Evolutionary conservation across 2,888 invertebrate species (phyloP).

Genomic region (Lamproptera curius): DNA sequence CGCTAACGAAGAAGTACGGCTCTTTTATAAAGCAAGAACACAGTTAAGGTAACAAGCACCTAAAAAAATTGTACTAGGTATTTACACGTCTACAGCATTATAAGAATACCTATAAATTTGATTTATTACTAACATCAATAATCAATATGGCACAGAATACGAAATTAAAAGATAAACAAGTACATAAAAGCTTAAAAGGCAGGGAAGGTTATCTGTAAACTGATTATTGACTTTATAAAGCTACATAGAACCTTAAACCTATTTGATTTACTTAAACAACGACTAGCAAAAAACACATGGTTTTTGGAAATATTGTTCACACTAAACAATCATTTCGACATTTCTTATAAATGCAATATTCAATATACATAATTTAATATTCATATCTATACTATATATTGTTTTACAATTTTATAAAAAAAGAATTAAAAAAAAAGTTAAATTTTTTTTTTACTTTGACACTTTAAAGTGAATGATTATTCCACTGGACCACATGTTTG

Average conservation of each 20-base stretch:
- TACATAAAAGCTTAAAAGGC: constrained; percentile 20
- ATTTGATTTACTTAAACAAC: constrained; percentile 41
- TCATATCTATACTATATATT: constrained; percentile 42
- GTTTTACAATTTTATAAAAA: too few relatives aligned
- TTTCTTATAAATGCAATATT: too few relatives aligned
- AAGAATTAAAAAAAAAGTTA: constrained; percentile 29
- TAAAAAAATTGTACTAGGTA: constrained; percentile 18
- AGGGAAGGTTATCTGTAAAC: constrained; percentile 15
- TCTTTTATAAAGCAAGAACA: constrained; percentile 3
- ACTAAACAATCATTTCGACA: too few relatives aligned
- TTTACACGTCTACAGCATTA: constrained; percentile 11
- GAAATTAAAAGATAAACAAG: constrained; percentile 24
- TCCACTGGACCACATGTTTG: too few relatives aligned
- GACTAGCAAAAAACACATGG: constrained; percentile 37
- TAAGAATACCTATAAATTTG: constrained; percentile 14
- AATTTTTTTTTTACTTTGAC: too few relatives aligned
- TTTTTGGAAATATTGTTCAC: constrained; percentile 17
- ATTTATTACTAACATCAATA: constrained; percentile 20
- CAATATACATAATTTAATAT: not conserved
- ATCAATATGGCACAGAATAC: constrained; percentile 39
- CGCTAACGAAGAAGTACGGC: not conserved
- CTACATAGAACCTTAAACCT: constrained; percentile 21
- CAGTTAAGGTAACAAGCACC: constrained; percentile 8
- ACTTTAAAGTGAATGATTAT: too few relatives aligned
- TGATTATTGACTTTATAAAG: constrained; percentile 22